These are phyloP conservation scores for Pipistrellus pipistrellus DNA, from an alignment of 2,797 vertebrate species.

Conservation along the genomic window DNA sequence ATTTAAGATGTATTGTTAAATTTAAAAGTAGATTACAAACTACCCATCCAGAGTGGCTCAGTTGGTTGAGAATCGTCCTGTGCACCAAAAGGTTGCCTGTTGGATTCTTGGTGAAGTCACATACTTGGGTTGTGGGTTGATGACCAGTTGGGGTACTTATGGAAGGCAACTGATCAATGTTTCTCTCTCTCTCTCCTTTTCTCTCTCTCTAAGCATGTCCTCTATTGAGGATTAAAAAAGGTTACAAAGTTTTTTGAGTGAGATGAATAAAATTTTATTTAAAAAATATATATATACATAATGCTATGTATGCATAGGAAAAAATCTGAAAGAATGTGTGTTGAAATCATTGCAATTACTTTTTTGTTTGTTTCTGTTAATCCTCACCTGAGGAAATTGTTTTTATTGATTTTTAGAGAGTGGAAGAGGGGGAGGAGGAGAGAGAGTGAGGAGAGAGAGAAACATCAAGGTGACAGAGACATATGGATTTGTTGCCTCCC, in stretches of 20 bases:
- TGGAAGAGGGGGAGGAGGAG: no score
- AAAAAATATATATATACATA: neutral
- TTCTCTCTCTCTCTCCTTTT: neutral
- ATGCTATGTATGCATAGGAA: neutral
- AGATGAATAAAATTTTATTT: conserved; percentile 19
- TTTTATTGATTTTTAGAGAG: no score
- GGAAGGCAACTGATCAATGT: neutral
- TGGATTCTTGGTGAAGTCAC: neutral
- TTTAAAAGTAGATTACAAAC: neutral
- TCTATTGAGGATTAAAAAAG: neutral
- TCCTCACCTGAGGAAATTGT: no score
- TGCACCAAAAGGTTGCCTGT: neutral
- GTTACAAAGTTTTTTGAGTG: neutral
- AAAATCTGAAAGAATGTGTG: neutral
- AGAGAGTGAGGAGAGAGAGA: no score
- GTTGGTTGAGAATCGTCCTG: neutral
- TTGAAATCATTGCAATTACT: neutral
- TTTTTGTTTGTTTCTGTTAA: neutral
- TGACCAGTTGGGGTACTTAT: neutral
- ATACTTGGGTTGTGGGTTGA: neutral
- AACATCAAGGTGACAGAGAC: no score
- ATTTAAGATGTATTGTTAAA: conserved; percentile 14
- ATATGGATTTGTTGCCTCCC: no score
- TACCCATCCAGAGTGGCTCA: neutral
- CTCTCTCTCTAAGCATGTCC: neutral